Base-by-base conservation (phyloP, 2,113 vertebrate species). In the Salvelinus namaycush region DNA sequence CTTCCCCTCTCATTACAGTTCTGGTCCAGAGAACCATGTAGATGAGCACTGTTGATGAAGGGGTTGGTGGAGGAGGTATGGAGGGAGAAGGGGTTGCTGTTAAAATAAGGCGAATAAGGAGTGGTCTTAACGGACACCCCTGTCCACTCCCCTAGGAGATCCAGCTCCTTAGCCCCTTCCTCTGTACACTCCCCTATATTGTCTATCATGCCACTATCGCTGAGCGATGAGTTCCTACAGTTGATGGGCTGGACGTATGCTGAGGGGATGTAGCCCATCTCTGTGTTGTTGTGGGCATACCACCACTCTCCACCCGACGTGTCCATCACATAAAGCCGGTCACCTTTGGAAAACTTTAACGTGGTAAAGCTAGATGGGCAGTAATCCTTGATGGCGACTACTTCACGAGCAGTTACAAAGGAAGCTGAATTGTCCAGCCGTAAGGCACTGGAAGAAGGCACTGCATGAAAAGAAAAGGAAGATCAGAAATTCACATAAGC, bases 371-470 rank as follows among this genome's bases (percentile, higher is more conserved):
- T 99, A 70, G 92, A 96, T 0, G 98, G 97, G 76, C 95, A 96
- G 84, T 99, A 98, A 89, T 99, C 98, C 92, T 94, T 97, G 80
- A 99, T 97, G 1, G 98, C 98, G 0, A 99, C 84, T 26, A 99
- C 98, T 84, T 99, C 97, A 83, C 96, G 96, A 0, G 96, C 96
- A 0, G 95, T 94, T 60, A 94, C 96, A 1, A 96, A 96, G 29
- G 96, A 95, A 0, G 90, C 90, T 69, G 95, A 93, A 27, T 89
- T 95, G 84, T 98, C 95, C 14, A 90, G 87, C 27, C 95, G 93
- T 92, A 99, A 96, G 95, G 96, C 95, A 96, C 96, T 97, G 72
- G 97, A 96, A 81, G 97, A 97, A 96, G 97, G 96, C 96, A 98
- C 98, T 99, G 92, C 3, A 83, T 84, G 66, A 83, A 76, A 9